Conservation (phyloP, 2,888 invertebrate genomes). For the Tetropium fuscum region DNA sequence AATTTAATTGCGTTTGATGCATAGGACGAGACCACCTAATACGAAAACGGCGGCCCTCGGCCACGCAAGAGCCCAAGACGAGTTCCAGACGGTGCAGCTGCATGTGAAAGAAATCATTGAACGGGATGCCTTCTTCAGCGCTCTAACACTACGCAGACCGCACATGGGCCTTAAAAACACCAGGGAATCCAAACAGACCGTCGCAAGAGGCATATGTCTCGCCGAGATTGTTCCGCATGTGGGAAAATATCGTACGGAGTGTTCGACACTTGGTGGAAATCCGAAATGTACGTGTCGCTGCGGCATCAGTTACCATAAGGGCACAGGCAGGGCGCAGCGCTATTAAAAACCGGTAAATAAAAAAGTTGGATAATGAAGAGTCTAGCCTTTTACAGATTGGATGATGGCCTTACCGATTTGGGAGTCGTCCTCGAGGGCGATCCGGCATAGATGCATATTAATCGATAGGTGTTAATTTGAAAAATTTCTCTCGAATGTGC, state of each 20-base stretch:
- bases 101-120: conserved; percentile 55
- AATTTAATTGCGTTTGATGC: conserved; percentile 43
- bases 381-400: conserved; percentile 20
- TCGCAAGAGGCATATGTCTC: conserved; percentile 34
- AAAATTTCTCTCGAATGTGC: no score
- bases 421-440: no score
- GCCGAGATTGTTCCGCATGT: conserved; percentile 32
- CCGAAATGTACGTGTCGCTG: conserved; percentile 12
- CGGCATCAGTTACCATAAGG: conserved; percentile 13
- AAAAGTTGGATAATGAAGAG: conserved; percentile 22
- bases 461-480: no score
- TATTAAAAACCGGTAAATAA: conserved; percentile 17
- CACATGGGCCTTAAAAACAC: conserved; percentile 49
- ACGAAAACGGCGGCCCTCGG: conserved; percentile 27
- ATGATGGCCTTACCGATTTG: conserved; percentile 3
- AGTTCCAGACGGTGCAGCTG: conserved; percentile 47
- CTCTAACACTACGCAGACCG: conserved; percentile 54
- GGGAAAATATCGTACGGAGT: conserved; percentile 28
- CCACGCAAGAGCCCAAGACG: conserved; percentile 40
- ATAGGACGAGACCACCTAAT: conserved; percentile 37
- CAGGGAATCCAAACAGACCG: conserved; percentile 46
- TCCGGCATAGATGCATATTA: no score
- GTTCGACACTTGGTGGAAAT: not conserved
- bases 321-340: conserved; percentile 16
- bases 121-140: conserved; percentile 51